Evolutionary conservation across 2,888 invertebrate species (phyloP).

Genomic region (Drosophila nr. fundita): DNA sequence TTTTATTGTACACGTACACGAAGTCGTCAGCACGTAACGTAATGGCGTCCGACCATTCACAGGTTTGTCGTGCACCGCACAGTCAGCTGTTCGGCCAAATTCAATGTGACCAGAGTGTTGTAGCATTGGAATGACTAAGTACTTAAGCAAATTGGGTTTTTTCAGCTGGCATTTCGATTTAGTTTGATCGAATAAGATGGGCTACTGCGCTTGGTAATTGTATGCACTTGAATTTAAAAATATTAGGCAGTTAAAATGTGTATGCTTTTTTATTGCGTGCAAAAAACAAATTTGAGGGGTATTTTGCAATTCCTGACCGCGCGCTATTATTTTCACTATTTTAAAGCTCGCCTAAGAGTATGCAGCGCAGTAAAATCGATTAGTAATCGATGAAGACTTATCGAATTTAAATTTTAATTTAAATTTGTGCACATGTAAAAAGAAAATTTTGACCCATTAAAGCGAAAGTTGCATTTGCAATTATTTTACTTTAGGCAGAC

Average conservation of each 20-base stretch:
- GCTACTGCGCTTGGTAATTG: background rate
- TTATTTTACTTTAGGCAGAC: slow-evolving; percentile 4
- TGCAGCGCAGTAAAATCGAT: background rate
- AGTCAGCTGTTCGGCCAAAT: slow-evolving; percentile 35
- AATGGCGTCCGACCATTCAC: slow-evolving; percentile 58
- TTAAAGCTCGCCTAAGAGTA: background rate
- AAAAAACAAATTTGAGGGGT: background rate
- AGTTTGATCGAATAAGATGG: background rate
- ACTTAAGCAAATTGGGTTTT: background rate
- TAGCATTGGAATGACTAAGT: background rate
- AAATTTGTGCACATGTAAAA: background rate
- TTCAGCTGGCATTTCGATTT: background rate
- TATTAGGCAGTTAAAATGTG: too few relatives aligned
- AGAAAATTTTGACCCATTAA: background rate
- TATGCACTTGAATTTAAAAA: background rate
- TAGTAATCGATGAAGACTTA: background rate
- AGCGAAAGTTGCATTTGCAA: slow-evolving; percentile 2
- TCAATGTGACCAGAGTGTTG: slow-evolving; percentile 35
- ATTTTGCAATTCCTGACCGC: background rate
- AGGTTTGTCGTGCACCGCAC: slow-evolving; percentile 15
- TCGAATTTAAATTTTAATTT: background rate
- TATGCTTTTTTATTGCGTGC: background rate
- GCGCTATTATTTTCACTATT: background rate
- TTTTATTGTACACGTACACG: slow-evolving; percentile 64
- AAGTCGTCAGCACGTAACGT: slow-evolving; percentile 65